phyloP scores from a whole-genome alignment of 2,113 vertebrate genomes.

The Clarias batrachus region DNA sequence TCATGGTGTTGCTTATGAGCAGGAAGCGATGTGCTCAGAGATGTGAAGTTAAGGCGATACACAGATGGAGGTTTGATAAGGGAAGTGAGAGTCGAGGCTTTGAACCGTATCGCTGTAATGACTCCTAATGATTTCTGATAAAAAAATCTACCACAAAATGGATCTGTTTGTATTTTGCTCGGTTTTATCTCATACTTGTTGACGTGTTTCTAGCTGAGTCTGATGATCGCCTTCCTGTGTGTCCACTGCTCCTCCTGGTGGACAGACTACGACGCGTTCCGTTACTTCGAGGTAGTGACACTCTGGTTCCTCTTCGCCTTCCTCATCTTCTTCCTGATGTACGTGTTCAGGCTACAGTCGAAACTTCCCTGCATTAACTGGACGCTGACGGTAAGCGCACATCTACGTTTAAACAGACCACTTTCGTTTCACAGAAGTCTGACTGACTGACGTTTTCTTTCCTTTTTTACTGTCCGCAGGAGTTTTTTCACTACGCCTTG shows the following conservation, averaged over 20 bases:
- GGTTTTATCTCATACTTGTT: too few relatives aligned
- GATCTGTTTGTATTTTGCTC: too few relatives aligned
- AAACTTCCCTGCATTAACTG: constrained; percentile 88
- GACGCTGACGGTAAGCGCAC: constrained; percentile 82
- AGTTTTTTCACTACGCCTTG: constrained; percentile 87
- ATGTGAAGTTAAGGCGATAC: neutral
- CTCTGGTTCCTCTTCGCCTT: constrained; percentile 87
- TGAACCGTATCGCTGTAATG: neutral
- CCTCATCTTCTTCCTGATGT: constrained; percentile 83
- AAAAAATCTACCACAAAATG: too few relatives aligned
- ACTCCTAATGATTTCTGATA: neutral
- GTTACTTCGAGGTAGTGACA: constrained; percentile 86
- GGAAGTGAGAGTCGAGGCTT: neutral
- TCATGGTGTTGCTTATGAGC: neutral
- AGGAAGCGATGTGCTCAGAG: neutral
- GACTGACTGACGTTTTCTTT: neutral
- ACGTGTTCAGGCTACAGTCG: constrained; percentile 81
- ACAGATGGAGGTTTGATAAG: neutral
- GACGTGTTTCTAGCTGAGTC: constrained; percentile 52
- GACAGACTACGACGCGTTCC: constrained; percentile 74
- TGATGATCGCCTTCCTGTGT: constrained; percentile 86
- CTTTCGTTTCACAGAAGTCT: neutral
- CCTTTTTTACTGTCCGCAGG: constrained; percentile 71
- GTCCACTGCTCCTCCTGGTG: constrained; percentile 64
- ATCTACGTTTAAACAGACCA: too few relatives aligned